phyloP scores from a whole-genome alignment of 2,888 invertebrate species.

The Stenotaenia linearis region DNA sequence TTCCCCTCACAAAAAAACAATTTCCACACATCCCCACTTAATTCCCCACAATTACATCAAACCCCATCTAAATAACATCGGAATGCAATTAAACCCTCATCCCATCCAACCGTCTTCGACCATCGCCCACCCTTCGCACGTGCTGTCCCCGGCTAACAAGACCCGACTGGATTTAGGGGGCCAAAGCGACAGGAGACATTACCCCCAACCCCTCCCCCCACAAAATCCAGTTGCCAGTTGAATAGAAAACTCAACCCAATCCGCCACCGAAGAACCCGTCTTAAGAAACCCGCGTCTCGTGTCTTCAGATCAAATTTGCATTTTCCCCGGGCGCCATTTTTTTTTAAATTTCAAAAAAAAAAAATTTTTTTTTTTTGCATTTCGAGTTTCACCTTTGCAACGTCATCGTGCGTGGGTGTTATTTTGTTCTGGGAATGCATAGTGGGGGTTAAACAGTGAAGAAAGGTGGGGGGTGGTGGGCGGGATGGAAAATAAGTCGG shows the following conservation, averaged over 20 bases:
- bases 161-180: conserved; percentile 15
- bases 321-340: neutral
- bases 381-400: neutral
- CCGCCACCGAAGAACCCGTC: conserved; percentile 5
- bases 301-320: neutral
- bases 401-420: neutral
- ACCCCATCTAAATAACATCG: neutral
- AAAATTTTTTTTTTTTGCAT: no score
- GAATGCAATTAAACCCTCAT: neutral
- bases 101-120: neutral
- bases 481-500: conserved; percentile 20
- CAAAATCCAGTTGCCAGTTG: neutral
- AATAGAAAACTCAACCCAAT: conserved; percentile 14
- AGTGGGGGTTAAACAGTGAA: neutral
- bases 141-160: conserved; percentile 6
- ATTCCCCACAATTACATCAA: no score
- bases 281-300: neutral
- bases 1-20: no score
- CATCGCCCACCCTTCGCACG: neutral
- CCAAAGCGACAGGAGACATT: neutral
- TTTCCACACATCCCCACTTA: no score
- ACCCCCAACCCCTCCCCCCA: neutral
- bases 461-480: neutral
- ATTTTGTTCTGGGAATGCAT: neutral
- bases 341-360: no score